A percentile compares a stretch with the other conserved stretches of the same genome.
Evolutionary conservation across 2,113 vertebrate species (phyloP).

Genomic region (Cyanoramphus novaezelandiae): DNA sequence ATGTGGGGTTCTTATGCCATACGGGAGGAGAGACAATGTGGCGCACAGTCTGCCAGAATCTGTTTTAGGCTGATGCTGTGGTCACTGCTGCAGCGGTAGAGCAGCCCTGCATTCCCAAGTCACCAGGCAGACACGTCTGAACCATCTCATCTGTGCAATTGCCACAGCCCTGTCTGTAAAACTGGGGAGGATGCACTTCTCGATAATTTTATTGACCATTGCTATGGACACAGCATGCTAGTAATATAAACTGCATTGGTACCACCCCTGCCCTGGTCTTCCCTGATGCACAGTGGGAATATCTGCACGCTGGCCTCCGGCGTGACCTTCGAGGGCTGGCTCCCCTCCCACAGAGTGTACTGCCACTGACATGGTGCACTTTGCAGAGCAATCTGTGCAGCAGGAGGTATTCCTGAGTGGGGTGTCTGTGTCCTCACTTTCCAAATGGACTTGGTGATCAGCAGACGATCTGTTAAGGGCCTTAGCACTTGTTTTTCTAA

Average conservation of each 20-base stretch:
- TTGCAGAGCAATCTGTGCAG: neutral
- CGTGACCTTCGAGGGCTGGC: neutral
- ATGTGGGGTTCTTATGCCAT: neutral
- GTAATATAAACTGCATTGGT: neutral
- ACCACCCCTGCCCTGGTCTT: neutral
- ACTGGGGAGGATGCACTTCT: neutral
- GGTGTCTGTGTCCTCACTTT: neutral
- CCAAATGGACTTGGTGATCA: neutral
- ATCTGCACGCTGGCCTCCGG: neutral
- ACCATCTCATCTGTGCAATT: neutral
- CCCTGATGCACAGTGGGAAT: neutral
- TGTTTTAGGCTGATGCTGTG: neutral
- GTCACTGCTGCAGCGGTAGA: neutral
- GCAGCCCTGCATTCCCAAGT: neutral
- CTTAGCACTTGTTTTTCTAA: neutral
- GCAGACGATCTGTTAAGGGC: neutral
- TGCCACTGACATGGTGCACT: neutral
- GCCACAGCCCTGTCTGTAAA: neutral
- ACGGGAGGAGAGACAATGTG: fast-evolving
- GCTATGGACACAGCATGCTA: neutral
- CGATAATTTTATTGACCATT: neutral
- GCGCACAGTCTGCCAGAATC: neutral
- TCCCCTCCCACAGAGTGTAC: neutral
- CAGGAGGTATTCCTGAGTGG: neutral
- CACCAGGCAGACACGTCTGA: neutral